Base-by-base conservation (phyloP, 1,140 invertebrate genomes). In the Steinernema khuongi region DNA sequence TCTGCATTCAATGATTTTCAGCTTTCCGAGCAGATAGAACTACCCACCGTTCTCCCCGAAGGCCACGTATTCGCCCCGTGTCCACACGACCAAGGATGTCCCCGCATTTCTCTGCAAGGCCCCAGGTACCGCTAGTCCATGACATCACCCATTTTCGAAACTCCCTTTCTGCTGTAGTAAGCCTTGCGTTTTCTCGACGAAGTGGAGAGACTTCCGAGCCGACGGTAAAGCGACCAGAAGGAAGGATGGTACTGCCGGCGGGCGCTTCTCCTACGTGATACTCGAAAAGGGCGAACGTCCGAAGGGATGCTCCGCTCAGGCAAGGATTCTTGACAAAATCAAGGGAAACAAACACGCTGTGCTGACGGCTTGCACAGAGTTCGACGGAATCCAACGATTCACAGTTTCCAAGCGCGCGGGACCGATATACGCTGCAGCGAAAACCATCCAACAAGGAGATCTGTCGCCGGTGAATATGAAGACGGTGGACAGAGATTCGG, bases 71-170 rank as follows among this genome's bases (percentile, higher is more conserved):
- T 74, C 26, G 75, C 75, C 1, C 75, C 75, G 18, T 77, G 75
- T 44, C 75, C 75, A n/a, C 75, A 77, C 44, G 75, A 77, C 68
- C 68, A 74, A 17, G 75, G 75, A 1, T 77, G 75, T 71, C 75
- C 75, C 14, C 50, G 50, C 11, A 11, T 60, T 7, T 60, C 50
- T 14, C 17, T 74, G 32, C 28, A 60, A 17, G 72, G 31, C 1
- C 41, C 41, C 18, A 68, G 22, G 71, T 73, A 29, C 14, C 68
- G 31, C 68, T 17, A 67, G 31, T n/a, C 17, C 22, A 30, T 32
- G 4, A 30, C 19, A 69, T 69, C 68, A 22, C 4, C 33, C 19
- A 41, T 14, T 11, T 69, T 69, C 22, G 30, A 60, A 32, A 33
- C 4, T 69, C 66, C 7, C 2, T 22, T 30, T 69, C 33, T 69